Base-by-base conservation (phyloP, 2,888 invertebrate genomes). In the Chorisops tibialis region DNA sequence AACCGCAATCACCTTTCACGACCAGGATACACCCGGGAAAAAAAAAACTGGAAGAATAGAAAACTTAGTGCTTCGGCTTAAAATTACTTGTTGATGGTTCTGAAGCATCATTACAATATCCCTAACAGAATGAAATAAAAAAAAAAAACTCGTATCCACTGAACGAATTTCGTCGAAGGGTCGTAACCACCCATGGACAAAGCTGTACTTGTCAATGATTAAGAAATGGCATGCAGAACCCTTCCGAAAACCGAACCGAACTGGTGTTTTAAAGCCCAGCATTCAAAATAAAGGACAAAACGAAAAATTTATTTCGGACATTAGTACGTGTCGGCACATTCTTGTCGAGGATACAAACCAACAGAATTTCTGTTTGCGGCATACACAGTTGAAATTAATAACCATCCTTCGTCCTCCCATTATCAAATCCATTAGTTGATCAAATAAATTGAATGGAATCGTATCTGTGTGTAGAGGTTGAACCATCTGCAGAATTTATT, bases 351-450 rank as follows among this genome's bases (percentile, higher is more conserved):
- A 61, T 59, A 59, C 59, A 58, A 24, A 5, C 39, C 39, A 59
- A 37, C 41, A 48, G 39, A 48, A 59, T 43, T n/a, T 24, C 45
- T 43, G 43, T 56, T 56, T 56, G 56, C 56, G 56, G 56, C 56
- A 56, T n/a, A n/a, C 43, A 30, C 56, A 35, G 18, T 30, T 30
- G 30, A 64, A 61, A 64, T 64, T 64, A 64, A 61, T 64, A 64
- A 64, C 61, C 61, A 58, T 52, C 64, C 56, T 56, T 30, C 56
- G 56, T 56, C 56, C 56, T 56, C 43, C 64, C 56, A 64, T 64
- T 64, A 64, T 64, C 64, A 64, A 64, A 64, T 64, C 64, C 64
- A 64, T 64, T 64, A 64, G 64, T 64, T 64, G 64, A 64, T 64
- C 64, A 64, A 64, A 64, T 64, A 64, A 64, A 64, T 64, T 64